Conservation (phyloP, 2,797 vertebrate species). For the Carcharodon carcharias region DNA sequence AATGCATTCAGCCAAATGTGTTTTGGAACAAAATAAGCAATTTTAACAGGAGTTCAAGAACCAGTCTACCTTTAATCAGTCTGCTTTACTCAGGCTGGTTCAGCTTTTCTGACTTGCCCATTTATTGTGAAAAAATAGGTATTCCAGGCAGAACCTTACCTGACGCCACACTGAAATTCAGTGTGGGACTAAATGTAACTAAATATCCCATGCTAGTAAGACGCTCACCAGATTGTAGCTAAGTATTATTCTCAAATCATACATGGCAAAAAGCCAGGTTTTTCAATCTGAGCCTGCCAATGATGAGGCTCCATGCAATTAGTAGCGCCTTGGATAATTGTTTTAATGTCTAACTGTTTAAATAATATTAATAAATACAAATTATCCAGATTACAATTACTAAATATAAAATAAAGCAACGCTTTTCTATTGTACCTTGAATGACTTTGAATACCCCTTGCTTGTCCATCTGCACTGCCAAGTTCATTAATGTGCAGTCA, state of each 20-base stretch:
- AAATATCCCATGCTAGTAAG: background rate
- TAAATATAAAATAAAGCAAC: background rate
- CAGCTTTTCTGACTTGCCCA: background rate
- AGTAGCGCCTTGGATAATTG: background rate
- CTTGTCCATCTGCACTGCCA: conserved; percentile 50
- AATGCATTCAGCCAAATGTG: background rate
- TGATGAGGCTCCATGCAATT: background rate
- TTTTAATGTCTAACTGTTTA: background rate
- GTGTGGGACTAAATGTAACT: background rate
- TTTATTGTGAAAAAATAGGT: background rate
- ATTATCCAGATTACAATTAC: background rate
- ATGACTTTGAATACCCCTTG: conserved; percentile 50
- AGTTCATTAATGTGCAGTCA: conserved; percentile 55
- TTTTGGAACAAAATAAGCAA: background rate
- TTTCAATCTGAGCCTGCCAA: background rate
- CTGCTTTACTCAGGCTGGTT: background rate
- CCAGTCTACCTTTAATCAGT: background rate
- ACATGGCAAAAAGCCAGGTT: background rate
- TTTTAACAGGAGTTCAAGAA: background rate
- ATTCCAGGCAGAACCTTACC: background rate
- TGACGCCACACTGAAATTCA: background rate
- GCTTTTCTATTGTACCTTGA: conserved; percentile 42
- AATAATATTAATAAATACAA: background rate
- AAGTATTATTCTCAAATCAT: background rate
- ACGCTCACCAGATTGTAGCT: background rate